Percentiles rank a stretch among this genome's conserved stretches.
phyloP scores from a whole-genome alignment of 2,888 invertebrate species.

The Poecilobothrus nobilitatus region DNA sequence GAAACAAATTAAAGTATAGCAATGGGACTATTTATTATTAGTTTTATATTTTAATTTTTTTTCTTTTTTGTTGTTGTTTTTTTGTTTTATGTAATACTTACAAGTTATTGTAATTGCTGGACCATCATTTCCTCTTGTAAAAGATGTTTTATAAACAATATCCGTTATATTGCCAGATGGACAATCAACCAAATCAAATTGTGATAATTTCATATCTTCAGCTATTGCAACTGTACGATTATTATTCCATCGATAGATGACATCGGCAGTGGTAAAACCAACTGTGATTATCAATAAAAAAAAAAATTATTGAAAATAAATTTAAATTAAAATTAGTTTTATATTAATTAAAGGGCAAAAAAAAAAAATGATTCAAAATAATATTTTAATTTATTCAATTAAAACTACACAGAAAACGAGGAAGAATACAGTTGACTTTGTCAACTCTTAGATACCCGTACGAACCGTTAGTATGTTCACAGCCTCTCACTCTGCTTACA shows the following conservation, averaged over 20 bases:
- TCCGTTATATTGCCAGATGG: slow-evolving; percentile 61
- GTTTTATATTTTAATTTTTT: no score
- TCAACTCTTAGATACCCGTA: no score
- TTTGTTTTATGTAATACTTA: slow-evolving; percentile 13
- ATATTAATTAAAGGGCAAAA: neutral
- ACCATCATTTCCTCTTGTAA: slow-evolving; percentile 6
- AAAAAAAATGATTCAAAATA: no score
- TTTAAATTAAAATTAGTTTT: neutral
- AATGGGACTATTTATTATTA: no score
- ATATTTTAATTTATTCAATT: no score
- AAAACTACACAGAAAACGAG: no score
- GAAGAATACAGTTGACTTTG: no score
- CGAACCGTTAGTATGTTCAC: no score
- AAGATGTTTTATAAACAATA: slow-evolving; percentile 40
- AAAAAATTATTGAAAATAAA: neutral
- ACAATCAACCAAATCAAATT: slow-evolving; percentile 71
- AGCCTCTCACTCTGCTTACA: no score
- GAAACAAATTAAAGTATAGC: no score
- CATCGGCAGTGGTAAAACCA: slow-evolving; percentile 64
- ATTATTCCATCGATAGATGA: slow-evolving; percentile 65
- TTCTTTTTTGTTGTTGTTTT: no score
- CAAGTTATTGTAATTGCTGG: slow-evolving; percentile 16
- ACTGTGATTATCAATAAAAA: slow-evolving; percentile 45
- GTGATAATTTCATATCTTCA: slow-evolving; percentile 73
- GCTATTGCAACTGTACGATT: slow-evolving; percentile 63